Evolutionary conservation across 35 echinoderm and acorn worm species (phyloP).

Genomic region (Stichopus chloronotus): DNA sequence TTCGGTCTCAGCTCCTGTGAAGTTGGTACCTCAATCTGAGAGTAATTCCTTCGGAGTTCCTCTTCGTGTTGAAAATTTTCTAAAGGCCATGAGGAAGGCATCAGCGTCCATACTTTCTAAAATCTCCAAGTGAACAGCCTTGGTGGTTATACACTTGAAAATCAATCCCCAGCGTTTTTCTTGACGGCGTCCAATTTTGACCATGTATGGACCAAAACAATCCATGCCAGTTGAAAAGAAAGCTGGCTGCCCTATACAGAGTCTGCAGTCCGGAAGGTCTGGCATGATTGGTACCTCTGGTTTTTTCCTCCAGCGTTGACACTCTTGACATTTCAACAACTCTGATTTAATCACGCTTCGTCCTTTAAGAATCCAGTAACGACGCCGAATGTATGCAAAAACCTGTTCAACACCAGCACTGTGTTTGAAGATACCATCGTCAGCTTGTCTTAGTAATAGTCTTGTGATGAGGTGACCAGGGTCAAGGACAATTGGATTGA

Average conservation of each 20-base stretch:
- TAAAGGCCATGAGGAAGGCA: conserved; percentile 18
- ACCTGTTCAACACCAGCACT: conserved; percentile 46
- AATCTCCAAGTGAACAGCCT: conserved; percentile 17
- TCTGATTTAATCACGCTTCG: conserved; percentile 39
- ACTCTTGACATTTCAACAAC: conserved; percentile 50
- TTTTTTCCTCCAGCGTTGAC: conserved; percentile 56
- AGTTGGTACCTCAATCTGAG: conserved; percentile 46
- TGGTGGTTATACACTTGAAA: conserved; percentile 30
- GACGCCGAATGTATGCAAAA: conserved; percentile 44
- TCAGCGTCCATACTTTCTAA: conserved; percentile 32
- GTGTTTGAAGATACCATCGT: conserved; percentile 28
- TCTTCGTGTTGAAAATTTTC: conserved; percentile 2
- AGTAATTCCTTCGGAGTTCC: conserved; percentile 9
- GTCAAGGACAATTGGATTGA: conserved; percentile 25
- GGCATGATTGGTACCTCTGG: conserved; percentile 58
- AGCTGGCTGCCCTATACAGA: not conserved
- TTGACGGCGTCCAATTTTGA: not conserved
- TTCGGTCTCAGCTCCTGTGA: conserved; percentile 35
- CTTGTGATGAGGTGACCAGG: conserved; percentile 54
- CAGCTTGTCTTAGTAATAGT: conserved; percentile 22
- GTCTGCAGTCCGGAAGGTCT: conserved; percentile 59
- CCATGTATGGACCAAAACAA: not conserved
- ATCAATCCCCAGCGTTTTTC: conserved; percentile 36
- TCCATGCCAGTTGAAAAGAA: not conserved
- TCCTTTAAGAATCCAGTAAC: conserved; percentile 64